Base-by-base conservation (phyloP, 2,113 vertebrate genomes). In the Athene noctua region DNA sequence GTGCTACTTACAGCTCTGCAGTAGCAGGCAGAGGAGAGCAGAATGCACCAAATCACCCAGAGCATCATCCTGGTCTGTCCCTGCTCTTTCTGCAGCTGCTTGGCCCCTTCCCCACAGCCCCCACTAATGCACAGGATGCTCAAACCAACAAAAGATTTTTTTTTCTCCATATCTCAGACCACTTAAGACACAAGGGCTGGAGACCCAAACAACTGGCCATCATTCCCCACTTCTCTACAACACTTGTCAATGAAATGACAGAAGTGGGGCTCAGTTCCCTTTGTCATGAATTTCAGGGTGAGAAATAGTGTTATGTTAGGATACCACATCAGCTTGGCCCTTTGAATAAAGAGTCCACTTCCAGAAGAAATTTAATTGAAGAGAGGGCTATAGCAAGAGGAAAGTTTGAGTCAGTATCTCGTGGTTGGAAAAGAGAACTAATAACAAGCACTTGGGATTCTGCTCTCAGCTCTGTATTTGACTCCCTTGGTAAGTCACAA, bases 161-260 rank as follows among this genome's bases (percentile, higher is more conserved):
- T 46, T 44, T 17, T 14, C 47, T 20, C 44, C 10, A 2, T 21
- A 11, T 67, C 47, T 78, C 61, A 73, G 38, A 29, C 12, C 17
- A 29, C 6, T 6, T 1, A 3, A 65, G 36, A 49, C 32, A 72
- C 42, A 63, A 36, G 26, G 26, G 9, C 18, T 65, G 12, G n/a
- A 23, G 47, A 88, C 34, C 7, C 46, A 44, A 78, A 40, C 7
- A 36, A 13, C 25, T 65, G 46, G 20, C 6, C 1, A 0, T 42
- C 6, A 7, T 34, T 40, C 27, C 49, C 38, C 9, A 11, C 22
- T 83, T 61, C 80, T 18, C 36, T 10, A 32, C n/a, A 59, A 22
- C 30, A 22, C 10, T 47, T 3, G 0, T 21, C 54, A 52, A 4
- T 7, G 15, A 66, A 86, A 25, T 0, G 0, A 26, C 20, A 46